Evolutionary conservation across 2,888 invertebrate species (phyloP), one percentile per base, ranked within the genome.

Genomic region (Stegana nigrithorax): DNA sequence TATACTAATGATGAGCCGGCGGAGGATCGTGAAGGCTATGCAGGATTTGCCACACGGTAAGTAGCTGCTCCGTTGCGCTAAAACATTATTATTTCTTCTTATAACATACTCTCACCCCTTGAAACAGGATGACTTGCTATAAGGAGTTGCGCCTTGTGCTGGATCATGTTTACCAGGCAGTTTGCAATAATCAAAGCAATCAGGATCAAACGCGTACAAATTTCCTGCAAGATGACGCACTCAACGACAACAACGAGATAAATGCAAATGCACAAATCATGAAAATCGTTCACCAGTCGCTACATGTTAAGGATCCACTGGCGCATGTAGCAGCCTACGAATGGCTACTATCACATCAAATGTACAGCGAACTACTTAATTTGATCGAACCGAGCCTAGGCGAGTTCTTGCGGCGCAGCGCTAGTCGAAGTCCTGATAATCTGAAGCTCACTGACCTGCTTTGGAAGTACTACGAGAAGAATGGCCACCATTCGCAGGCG

Each of bases 391-490:
- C 88, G 84, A 60, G 85, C 14, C 70, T 85, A 65, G 84, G 87
- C 60, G 85, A 85, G 71, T 81, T 86, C 71, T 71, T 87, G 36
- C 81, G 85, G 14, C 83, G 85, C 17, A 86, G 85, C 57, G 86
- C 85, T 2, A 76, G 82, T 66, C 87, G 87, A 61, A 87, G 88
- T 82, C 89, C 90, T 7, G 88, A 91, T 53, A 86, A 89, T 70
- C 84, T 89, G 1, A 87, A 87, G 70, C 86, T 92, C 21, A 88
- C 93, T 68, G 95, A 97, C 83, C 87, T 98, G 68, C 87, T 98
- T 61, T 98, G 98, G 98, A 96, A 96, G 85, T 97, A 94, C 83
- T 96, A 98, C 80, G 97, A 98, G 85, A 93, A 93, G 82, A 92
- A 92, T 78, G 92, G 93, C 26, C 95, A 97, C 83, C 98, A 96